phyloP scores from a whole-genome alignment of 1,140 invertebrate genomes.

The Bemisia tabaci region DNA sequence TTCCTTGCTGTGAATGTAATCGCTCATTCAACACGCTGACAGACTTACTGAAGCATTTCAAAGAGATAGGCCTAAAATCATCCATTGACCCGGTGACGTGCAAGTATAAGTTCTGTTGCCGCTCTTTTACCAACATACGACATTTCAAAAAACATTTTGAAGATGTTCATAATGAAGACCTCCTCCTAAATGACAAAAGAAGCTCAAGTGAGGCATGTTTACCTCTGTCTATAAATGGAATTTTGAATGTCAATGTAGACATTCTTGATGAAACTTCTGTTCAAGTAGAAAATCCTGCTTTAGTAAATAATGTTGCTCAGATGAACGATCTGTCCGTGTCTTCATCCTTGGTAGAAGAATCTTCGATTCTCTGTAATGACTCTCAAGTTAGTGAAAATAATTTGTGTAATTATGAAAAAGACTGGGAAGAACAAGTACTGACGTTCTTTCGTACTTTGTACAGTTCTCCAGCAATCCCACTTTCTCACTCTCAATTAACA shows the following conservation, averaged over 20 bases:
- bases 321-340: background rate
- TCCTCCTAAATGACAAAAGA: background rate
- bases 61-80: background rate
- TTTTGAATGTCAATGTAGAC: too few species aligned
- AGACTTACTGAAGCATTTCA: background rate
- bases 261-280: too few species aligned
- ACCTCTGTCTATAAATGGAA: background rate
- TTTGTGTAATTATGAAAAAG: background rate
- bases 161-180: background rate
- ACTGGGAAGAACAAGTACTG: background rate
- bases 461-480: background rate
- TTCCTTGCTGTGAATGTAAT: background rate
- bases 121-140: background rate
- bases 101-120: background rate
- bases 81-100: background rate
- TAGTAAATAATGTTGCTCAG: too few species aligned
- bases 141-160: background rate
- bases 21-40: background rate
- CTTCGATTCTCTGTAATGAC: background rate
- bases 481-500: background rate
- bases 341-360: background rate
- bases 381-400: background rate
- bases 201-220: background rate
- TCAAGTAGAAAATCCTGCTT: too few species aligned
- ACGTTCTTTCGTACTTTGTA: background rate